Evolutionary conservation across 53 echinoderm and acorn worm species (phyloP), one percentile per base, ranked within the genome.

Genomic region (Antedon mediterranea): DNA sequence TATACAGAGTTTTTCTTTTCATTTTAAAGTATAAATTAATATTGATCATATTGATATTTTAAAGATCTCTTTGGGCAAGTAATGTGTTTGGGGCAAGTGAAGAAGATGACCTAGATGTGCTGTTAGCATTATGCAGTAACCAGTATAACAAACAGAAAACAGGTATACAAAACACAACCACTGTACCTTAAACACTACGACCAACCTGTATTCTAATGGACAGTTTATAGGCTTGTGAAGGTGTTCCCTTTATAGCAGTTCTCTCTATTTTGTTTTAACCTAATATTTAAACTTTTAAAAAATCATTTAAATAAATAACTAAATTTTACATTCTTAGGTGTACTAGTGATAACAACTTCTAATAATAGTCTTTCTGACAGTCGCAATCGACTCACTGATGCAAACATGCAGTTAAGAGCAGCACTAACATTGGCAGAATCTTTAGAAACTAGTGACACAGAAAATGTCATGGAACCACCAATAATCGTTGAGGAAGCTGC

Each of bases 31-130:
- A n/a, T n/a, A n/a, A n/a, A n/a, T n/a, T n/a, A n/a, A n/a, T n/a
- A n/a, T n/a, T n/a, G n/a, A n/a, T n/a, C n/a, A n/a, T n/a, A 33
- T 71, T 74, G 72, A 43, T 72, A 26, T 78, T 43, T 27, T 14
- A 6, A 37, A 93, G 98, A 80, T 92, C 92, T 23, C 85, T 98
- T 91, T 98, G 98, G 98, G 85, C 98, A 28, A 89, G 92, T 42
- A 88, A 93, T 72, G 77, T 98, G 82, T 98, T 98, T 88, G 98
- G 98, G 3, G 88, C 92, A 75, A 92, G 90, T 78, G 98, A 98
- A 37, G 98, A 98, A 72, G 98, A 98, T 79, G 92, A 98, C 72
- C 83, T 88, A 23, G 91, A 98, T 90, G 90, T 98, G 0, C 71
- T 98, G 0, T 79, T 93, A 23, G 87, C 87, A 1, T 73, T 98